phyloP scores from a whole-genome alignment of 2,113 vertebrate genomes.

The Sander lucioperca region DNA sequence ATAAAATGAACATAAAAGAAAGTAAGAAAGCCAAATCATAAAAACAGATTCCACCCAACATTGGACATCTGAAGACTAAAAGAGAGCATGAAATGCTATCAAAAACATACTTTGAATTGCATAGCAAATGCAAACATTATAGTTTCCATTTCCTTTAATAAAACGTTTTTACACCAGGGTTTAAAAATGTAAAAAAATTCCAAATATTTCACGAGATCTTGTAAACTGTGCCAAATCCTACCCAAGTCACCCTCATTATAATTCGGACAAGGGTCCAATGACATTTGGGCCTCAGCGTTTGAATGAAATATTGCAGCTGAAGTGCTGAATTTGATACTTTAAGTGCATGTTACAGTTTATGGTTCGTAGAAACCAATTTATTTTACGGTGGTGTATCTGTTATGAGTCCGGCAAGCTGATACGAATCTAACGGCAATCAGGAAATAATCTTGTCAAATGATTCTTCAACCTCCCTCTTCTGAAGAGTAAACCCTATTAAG shows the following conservation, averaged over 20 bases:
- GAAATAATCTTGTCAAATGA: slow-evolving; percentile 47
- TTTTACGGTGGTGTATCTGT: slow-evolving; percentile 5
- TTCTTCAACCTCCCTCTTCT: slow-evolving; percentile 38
- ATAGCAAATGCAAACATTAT: not conserved
- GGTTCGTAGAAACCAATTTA: not conserved
- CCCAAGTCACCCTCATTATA: not conserved
- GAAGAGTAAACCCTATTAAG: slow-evolving; percentile 51
- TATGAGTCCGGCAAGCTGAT: not conserved
- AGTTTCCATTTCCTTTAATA: not conserved
- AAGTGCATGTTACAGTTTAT: not conserved
- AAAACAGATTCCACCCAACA: too few relatives aligned
- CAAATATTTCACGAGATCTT: not conserved
- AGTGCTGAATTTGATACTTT: not conserved
- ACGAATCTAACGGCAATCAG: slow-evolving; percentile 12
- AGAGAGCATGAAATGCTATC: too few relatives aligned
- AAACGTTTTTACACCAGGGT: not conserved
- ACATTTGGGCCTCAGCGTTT: not conserved
- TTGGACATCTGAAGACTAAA: too few relatives aligned
- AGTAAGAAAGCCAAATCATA: too few relatives aligned
- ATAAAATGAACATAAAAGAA: too few relatives aligned
- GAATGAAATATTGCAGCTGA: not conserved
- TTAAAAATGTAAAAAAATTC: not conserved
- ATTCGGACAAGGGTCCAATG: not conserved
- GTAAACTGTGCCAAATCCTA: not conserved
- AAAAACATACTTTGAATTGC: too few relatives aligned